These are phyloP conservation scores for Sarcophaga variegata DNA, from an alignment of 2,888 invertebrate genomes.

Conservation along the genomic window DNA sequence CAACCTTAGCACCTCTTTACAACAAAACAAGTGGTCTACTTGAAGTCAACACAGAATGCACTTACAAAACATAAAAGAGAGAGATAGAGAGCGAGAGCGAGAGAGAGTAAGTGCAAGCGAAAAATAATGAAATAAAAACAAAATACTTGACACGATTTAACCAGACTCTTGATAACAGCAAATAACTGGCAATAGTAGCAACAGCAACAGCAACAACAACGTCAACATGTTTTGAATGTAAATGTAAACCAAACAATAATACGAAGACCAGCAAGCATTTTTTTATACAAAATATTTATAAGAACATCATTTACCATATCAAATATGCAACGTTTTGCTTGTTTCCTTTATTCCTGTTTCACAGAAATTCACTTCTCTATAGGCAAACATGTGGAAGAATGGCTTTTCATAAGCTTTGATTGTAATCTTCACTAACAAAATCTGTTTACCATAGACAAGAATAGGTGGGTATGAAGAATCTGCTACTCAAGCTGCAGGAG, in stretches of 20 bases:
- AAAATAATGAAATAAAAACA: slow-evolving; percentile 31
- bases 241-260: background rate
- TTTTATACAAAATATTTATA: no score
- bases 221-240: background rate
- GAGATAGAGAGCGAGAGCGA: background rate
- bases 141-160: slow-evolving; percentile 55
- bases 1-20: slow-evolving; percentile 31
- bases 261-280: background rate
- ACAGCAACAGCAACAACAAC: slow-evolving; percentile 13
- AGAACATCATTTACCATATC: no score
- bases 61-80: background rate
- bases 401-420: no score
- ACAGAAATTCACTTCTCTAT: no score
- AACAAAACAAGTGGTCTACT: slow-evolving; percentile 34
- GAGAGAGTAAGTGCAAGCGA: background rate
- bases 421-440: no score
- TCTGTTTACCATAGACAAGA: no score
- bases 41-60: slow-evolving; percentile 36
- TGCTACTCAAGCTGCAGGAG: no score
- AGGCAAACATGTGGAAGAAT: no score
- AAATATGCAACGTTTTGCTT: no score
- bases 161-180: slow-evolving; percentile 48
- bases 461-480: no score
- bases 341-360: no score
- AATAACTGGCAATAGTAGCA: background rate